These are phyloP conservation scores for Labeo rohita DNA, from an alignment of 2,113 vertebrate species.

Conservation along the genomic window DNA sequence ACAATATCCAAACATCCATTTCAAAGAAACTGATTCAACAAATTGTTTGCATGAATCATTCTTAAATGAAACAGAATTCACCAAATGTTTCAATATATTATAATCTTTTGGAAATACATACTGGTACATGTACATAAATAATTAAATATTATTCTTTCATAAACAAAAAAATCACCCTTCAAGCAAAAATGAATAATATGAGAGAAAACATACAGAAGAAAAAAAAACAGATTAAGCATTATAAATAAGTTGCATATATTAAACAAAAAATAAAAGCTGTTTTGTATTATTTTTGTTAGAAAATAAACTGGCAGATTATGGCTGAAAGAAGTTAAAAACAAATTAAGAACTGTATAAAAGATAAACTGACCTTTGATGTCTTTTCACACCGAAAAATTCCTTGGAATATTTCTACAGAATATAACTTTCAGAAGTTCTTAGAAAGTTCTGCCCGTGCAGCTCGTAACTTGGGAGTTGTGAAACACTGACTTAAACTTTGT, in stretches of 20 bases:
- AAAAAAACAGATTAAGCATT: background rate
- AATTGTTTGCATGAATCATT: background rate
- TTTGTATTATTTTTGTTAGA: background rate
- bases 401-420: too few relatives aligned
- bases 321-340: background rate
- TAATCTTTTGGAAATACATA: background rate
- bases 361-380: background rate
- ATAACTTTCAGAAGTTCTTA: background rate
- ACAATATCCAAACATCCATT: background rate
- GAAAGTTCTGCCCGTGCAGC: background rate
- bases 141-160: background rate
- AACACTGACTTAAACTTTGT: background rate
- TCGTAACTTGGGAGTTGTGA: background rate
- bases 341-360: background rate
- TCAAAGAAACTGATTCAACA: background rate
- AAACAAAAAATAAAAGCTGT: background rate
- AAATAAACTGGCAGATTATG: background rate
- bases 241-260: background rate
- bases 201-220: background rate
- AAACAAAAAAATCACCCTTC: background rate
- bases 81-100: background rate
- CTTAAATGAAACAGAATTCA: background rate
- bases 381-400: background rate
- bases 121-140: background rate
- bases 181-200: too few relatives aligned